Evolutionary conservation across 2,113 vertebrate species (phyloP).

Genomic region (Lethenteron camtschaticum): DNA sequence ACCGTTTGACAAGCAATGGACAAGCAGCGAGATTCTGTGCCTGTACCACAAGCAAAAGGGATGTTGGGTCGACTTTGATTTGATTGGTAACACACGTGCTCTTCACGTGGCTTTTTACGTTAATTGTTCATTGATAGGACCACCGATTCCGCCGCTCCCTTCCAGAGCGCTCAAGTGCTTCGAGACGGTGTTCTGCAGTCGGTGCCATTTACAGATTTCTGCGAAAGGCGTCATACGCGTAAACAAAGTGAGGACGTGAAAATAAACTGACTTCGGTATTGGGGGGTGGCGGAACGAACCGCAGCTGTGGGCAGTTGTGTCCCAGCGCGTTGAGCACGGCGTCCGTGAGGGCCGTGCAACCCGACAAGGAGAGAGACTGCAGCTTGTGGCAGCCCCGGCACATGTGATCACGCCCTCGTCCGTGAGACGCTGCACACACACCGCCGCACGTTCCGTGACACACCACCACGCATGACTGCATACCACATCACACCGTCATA

Average conservation of each 20-base stretch:
- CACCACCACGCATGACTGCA: too few species aligned
- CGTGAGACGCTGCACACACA: slow-evolving; percentile 36
- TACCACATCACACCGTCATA: too few species aligned
- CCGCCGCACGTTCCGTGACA: too few species aligned
- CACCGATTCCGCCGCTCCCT: too few species aligned
- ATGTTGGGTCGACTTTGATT: too few species aligned
- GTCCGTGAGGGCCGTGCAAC: slow-evolving; percentile 62
- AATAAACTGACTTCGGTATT: background rate
- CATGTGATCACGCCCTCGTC: slow-evolving; percentile 62
- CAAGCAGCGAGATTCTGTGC: slow-evolving; percentile 2
- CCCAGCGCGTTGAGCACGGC: slow-evolving; percentile 63
- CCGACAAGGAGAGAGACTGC: slow-evolving; percentile 62
- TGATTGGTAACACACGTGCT: too few species aligned
- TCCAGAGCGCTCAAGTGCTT: too few species aligned
- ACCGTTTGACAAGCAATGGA: slow-evolving; percentile 2
- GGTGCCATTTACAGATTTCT: too few species aligned
- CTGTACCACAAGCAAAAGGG: background rate
- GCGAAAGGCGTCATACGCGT: background rate
- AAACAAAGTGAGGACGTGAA: background rate
- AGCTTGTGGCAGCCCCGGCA: slow-evolving; percentile 56
- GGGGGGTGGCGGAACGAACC: slow-evolving; percentile 21
- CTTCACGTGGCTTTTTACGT: too few species aligned
- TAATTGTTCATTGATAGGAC: too few species aligned
- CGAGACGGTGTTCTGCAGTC: too few species aligned
- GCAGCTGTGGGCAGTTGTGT: slow-evolving; percentile 59